Evolutionary conservation across 1,140 invertebrate species (phyloP).

Genomic region (Neelides sp.): DNA sequence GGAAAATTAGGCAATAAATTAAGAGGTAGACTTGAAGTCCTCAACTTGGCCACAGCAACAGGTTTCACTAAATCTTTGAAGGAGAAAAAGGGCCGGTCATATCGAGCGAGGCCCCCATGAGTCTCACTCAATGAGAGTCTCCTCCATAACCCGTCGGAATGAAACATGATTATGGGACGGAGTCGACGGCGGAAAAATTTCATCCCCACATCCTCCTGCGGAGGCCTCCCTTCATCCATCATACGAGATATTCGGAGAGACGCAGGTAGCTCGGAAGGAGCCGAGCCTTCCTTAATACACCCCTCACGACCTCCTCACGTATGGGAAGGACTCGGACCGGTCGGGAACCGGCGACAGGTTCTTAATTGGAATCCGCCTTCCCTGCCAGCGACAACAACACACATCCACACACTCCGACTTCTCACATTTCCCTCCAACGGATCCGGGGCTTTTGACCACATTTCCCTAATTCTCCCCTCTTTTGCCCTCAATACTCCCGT

Average conservation of each 20-base stretch:
- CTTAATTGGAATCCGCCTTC: conserved; percentile 29
- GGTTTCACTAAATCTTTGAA: conserved; percentile 21
- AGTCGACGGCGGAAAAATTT: no score
- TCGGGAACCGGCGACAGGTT: conserved; percentile 25
- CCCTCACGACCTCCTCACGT: no score
- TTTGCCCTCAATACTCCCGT: no score
- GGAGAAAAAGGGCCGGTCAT: not conserved
- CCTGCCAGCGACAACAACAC: conserved; percentile 22
- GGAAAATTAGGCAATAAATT: conserved; percentile 30
- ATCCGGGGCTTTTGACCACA: no score
- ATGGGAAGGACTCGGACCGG: conserved; percentile 16
- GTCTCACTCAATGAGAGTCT: conserved; percentile 1
- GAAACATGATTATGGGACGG: conserved; percentile 12
- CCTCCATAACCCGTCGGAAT: conserved; percentile 8
- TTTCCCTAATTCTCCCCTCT: no score
- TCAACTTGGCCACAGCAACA: conserved; percentile 21
- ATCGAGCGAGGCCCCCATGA: not conserved
- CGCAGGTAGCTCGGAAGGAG: no score
- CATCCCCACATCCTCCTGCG: no score
- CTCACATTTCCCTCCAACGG: no score
- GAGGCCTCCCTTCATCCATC: no score
- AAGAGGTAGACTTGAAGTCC: conserved; percentile 16
- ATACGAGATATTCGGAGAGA: no score
- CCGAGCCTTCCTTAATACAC: no score
- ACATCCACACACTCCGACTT: no score